Evolutionary conservation across 2,888 invertebrate genomes (phyloP).

Genomic region (Andrena flavipes): DNA sequence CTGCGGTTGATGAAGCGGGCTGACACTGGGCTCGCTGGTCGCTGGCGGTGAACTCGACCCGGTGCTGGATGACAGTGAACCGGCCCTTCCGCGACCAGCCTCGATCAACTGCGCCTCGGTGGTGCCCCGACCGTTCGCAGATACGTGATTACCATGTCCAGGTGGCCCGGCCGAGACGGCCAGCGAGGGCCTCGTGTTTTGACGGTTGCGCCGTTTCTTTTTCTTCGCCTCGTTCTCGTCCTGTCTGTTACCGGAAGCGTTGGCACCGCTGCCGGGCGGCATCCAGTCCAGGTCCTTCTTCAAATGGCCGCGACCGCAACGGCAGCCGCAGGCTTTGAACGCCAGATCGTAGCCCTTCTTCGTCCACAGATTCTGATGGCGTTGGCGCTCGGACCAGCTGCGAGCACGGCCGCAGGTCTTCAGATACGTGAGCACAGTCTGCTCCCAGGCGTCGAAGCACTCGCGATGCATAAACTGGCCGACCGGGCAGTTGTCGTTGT

Average conservation of each 20-base stretch:
- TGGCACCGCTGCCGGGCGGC: conserved; percentile 88
- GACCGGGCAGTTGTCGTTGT: conserved; percentile 95
- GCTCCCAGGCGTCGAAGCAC: conserved; percentile 98
- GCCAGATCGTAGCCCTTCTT: conserved; percentile 99
- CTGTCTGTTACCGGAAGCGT: conserved; percentile 84
- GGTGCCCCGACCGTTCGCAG: conserved; percentile 68
- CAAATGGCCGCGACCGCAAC: conserved; percentile 96
- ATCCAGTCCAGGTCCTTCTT: conserved; percentile 98
- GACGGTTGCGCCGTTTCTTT: conserved; percentile 89
- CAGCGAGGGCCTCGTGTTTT: conserved; percentile 88
- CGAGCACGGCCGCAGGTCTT: conserved; percentile 96
- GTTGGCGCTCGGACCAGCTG: conserved; percentile 97
- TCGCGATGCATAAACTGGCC: conserved; percentile 98
- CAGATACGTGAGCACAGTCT: conserved; percentile 93
- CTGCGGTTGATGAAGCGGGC: conserved; percentile 88
- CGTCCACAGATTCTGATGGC: conserved; percentile 98
- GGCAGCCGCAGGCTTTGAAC: conserved; percentile 97
- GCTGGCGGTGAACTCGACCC: conserved; percentile 94
- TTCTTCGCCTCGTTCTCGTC: conserved; percentile 87
- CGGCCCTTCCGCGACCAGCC: conserved; percentile 88
- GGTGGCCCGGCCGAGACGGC: conserved; percentile 86
- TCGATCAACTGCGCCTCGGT: conserved; percentile 81
- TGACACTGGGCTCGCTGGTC: conserved; percentile 91
- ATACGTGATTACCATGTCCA: conserved; percentile 81
- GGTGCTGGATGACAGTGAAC: conserved; percentile 91